Evolutionary conservation across 2,888 invertebrate genomes (phyloP).

Genomic region (Cyaniris semiargus): DNA sequence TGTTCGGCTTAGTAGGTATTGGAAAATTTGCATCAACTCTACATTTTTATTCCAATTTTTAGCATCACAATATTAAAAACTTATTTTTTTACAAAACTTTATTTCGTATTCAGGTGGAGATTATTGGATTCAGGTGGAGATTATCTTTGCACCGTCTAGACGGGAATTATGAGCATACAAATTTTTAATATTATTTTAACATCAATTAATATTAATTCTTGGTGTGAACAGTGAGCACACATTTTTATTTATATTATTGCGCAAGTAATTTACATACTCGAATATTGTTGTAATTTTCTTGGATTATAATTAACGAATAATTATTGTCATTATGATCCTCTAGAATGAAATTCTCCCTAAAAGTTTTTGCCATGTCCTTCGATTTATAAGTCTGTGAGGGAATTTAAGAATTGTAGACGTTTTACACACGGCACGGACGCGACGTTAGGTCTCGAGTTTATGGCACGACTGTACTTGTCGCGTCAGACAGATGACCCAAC

Average conservation of each 20-base stretch:
- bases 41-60: neutral
- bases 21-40: neutral
- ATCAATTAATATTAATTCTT: neutral
- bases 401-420: neutral
- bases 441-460: conserved; percentile 6
- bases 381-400: neutral
- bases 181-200: neutral
- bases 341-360: too few relatives aligned
- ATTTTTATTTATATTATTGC: too few relatives aligned
- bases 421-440: neutral
- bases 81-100: neutral
- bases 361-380: neutral
- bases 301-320: neutral
- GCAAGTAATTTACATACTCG: neutral
- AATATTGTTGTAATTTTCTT: neutral
- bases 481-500: neutral
- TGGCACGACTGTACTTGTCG: neutral
- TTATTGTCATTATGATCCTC: too few relatives aligned
- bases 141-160: neutral
- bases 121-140: too few relatives aligned
- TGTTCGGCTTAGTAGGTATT: neutral
- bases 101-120: neutral
- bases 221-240: too few relatives aligned
- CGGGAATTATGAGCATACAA: neutral
- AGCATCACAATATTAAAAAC: neutral